Evolutionary conservation across 1,140 invertebrate genomes (phyloP), one percentile per base, ranked within the genome.

Genomic region (Rhynchophorus ferrugineus): DNA sequence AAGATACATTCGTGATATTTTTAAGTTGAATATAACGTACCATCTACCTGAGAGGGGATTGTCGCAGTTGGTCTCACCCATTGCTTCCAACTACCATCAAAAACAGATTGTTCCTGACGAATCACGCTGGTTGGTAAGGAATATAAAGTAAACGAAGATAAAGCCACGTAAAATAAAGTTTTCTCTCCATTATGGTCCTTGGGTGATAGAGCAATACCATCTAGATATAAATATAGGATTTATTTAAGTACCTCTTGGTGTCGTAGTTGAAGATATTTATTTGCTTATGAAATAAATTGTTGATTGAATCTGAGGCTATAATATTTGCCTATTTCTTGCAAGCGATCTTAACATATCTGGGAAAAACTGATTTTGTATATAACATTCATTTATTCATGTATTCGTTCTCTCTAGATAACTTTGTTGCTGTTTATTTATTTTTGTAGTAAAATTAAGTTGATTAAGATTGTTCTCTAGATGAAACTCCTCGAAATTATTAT

Each of bases 121-220:
- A 85, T 59, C 16, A 76, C 66, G 0, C 68, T 73, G 0, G 78
- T 76, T 3, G 75, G 73, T 9, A 85, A 65, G 0, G 80, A 74
- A 58, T 80, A 85, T 1, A 85, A 51, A 51, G 78, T 72, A 47
- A 74, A 80, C 38, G 79, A 82, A 1, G 80, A 76, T 1, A 85
- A 57, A 0, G 84, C 79, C 11, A 74, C 75, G 59, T 80, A 86
- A 59, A 79, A 86, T 1, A 87, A 65, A 5, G 68, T 69, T 41
- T 80, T 69, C 44, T 79, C 72, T 2, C 73, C 58, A 20, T 67
- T 14, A 58, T 42, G 50, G 70, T 63, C 20, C 19, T 44, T 41
- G 20, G 51, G 82, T 8, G 82, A 81, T 3, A 87, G 63, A 1
- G 83, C 82, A 24, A 85, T 80, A 1, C 83, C 83, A 55, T 83